Base-by-base conservation (phyloP, 2,113 vertebrate genomes). In the Spea bombifrons region DNA sequence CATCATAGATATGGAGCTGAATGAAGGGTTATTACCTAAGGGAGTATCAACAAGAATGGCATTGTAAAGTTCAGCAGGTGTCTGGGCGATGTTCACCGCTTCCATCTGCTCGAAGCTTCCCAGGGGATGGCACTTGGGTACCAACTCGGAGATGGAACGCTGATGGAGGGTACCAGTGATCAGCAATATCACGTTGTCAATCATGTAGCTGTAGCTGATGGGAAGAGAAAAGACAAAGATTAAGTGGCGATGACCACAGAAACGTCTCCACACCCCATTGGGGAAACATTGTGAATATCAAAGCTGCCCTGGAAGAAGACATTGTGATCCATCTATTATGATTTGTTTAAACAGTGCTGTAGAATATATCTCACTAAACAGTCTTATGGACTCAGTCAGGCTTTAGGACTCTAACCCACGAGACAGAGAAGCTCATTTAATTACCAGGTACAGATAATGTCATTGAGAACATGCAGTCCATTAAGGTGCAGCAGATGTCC, bases 51-150 rank as follows among this genome's bases (percentile, higher is more conserved):
- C 97, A 87, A 99, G 89, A 84, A 99, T 99, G 78, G 97, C 97
- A 76, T 97, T 99, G 91, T 99, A 99, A 16, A 99, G 95, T 85
- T 99, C 97, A 0, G 96, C 97, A 0, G 97, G 97, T 0, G 97
- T 99, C 91, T 99, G 97, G 1, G 97, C 97, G 8, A 99, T 99
- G 87, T 99, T 99, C 81, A 99, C 97, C 0, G 97, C 97, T 89
- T 99, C 97, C 97, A 99, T 99, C 91, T 99, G 97, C 87, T 99
- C 97, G 0, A 99, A 99, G 89, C 97, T 98, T 82, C 97, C 97
- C 78, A 99, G 89, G 0, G 97, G 97, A 80, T 99, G 97, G 83
- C 97, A 99, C 84, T 99, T 99, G 61, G 97, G 97, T 81, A 99
- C 97, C 71, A 99, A 91, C 78, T 99, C 97, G 0, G 97, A 94